Percentiles rank a stretch among this genome's conserved stretches.
Conservation (phyloP, 2,888 invertebrate species). For the Ferrisia virgata region DNA sequence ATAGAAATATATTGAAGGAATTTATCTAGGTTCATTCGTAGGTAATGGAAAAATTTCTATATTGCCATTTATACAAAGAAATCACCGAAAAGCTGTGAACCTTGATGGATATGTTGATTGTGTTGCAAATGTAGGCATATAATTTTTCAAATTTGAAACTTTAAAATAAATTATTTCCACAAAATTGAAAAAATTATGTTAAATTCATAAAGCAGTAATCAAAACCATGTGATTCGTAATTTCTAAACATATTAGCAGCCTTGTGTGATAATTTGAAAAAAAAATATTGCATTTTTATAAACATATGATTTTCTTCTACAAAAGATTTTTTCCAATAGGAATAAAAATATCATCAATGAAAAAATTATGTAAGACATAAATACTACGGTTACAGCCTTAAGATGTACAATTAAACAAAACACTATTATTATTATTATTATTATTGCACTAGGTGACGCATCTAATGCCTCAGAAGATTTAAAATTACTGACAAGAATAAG, state of each 20-base stretch:
- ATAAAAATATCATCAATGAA: neutral
- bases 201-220: neutral
- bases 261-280: neutral
- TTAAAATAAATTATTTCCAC: no score
- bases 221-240: neutral
- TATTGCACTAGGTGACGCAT: slow-evolving; percentile 27
- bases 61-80: neutral
- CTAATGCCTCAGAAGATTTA: neutral
- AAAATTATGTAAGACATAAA: neutral
- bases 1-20: neutral
- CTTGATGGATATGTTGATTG: neutral
- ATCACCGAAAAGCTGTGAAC: neutral
- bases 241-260: neutral
- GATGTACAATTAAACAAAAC: neutral
- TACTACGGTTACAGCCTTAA: neutral
- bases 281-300: no score
- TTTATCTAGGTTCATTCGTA: neutral
- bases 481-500: slow-evolving; percentile 12
- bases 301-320: neutral
- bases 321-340: neutral
- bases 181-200: no score
- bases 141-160: no score
- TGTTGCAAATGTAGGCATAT: no score
- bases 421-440: slow-evolving; percentile 15
- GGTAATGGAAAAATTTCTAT: neutral